phyloP scores from a whole-genome alignment of 1,140 invertebrate genomes.

The Apis laboriosa region DNA sequence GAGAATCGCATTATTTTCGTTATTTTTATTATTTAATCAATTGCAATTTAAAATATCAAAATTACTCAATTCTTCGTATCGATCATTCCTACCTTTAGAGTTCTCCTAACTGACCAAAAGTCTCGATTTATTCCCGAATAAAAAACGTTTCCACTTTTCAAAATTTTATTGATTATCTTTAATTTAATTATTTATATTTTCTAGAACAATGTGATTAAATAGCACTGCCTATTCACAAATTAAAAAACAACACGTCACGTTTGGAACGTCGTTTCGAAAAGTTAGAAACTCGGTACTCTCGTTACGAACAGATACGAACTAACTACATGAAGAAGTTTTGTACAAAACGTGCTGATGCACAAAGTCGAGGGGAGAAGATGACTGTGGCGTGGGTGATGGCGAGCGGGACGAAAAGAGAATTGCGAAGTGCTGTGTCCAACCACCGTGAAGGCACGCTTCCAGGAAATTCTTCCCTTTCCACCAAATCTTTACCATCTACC shows the following conservation, averaged over 20 bases:
- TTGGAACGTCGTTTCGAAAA: not conserved
- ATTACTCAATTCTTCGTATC: too few relatives aligned
- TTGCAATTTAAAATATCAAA: too few relatives aligned
- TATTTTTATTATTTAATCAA: not conserved
- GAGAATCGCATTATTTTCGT: not conserved
- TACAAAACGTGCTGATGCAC: conserved; percentile 59
- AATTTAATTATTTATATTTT: not conserved
- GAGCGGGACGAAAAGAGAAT: conserved; percentile 69
- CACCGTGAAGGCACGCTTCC: conserved; percentile 79
- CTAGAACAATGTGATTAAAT: too few relatives aligned
- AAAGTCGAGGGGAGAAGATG: conserved; percentile 65
- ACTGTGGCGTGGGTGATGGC: conserved; percentile 60
- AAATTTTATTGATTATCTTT: not conserved
- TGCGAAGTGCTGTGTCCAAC: conserved; percentile 76
- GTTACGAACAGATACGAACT: conserved; percentile 64
- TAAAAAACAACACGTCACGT: conserved; percentile 1
- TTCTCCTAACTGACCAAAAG: not conserved
- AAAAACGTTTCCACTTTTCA: not conserved
- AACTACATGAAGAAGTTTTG: conserved; percentile 65
- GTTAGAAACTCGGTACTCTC: conserved; percentile 43
- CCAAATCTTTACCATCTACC: conserved; percentile 53
- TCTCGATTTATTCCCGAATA: not conserved
- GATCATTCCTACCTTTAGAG: conserved; percentile 36
- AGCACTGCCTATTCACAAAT: conserved; percentile 6
- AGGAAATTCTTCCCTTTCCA: conserved; percentile 76